Evolutionary conservation across 2,113 vertebrate genomes (phyloP), one percentile per base, ranked within the genome.

Genomic region (Nipponia nippon): DNA sequence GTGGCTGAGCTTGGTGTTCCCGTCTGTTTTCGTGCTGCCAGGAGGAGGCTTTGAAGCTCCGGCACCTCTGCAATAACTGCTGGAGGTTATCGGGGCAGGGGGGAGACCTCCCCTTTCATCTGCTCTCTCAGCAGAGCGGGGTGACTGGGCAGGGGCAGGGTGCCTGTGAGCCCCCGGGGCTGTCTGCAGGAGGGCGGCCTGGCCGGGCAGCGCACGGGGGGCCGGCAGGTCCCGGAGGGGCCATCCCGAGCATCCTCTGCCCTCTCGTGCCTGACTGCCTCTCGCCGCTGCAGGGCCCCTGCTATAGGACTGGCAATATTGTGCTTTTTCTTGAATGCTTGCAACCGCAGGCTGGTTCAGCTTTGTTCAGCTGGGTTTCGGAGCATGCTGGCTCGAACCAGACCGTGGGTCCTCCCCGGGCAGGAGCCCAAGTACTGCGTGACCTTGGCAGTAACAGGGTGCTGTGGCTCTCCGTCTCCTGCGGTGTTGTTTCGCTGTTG

Each of bases 381-480:
- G 84, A 56, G 40, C 3, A 0, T 2, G 30, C 17, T 6, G 12
- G n/a, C 63, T 81, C 1, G 0, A 10, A 13, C 5, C 72, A 58
- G 36, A 5, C 5, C 8, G 1, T 21, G 40, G 10, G 4, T 52
- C 53, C 38, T 38, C 11, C 34, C 29, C 9, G 1, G 18, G 65
- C 49, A 23, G 76, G 14, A 78, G 71, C 55, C 44, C 66, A 17
- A 27, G 61, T 29, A 7, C 29, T 82, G 75, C 1, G 0, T 58
- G 55, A 38, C 71, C 7, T 6, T 44, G 81, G 19, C 63, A 55
- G 58, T 12, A 23, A 16, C 13, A 27, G 79, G 58, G 14, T 36
- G n/a, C 18, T 38, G 2, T 20, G 55, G 55, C 8, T 78, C 36
- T 27, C 66, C 15, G 2, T 34, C 53, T 42, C 49, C 70, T 44